Conservation (phyloP, 2,797 vertebrate species). For the Pygocentrus nattereri region DNA sequence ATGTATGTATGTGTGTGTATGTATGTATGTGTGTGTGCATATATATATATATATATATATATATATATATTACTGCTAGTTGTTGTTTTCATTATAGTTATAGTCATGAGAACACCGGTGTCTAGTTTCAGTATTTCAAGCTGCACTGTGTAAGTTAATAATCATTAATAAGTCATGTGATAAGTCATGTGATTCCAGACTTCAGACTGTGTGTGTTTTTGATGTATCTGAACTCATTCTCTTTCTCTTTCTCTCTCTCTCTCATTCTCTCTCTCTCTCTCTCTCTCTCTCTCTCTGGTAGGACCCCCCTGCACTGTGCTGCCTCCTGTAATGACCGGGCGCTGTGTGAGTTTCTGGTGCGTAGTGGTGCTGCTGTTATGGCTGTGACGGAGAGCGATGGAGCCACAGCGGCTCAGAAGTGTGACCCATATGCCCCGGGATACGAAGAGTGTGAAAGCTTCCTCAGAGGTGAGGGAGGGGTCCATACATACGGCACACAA, state of each 20-base stretch:
- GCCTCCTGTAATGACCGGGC: conserved; percentile 91
- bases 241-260: background rate
- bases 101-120: too few relatives aligned
- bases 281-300: conserved; percentile 60
- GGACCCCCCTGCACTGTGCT: conserved; percentile 91
- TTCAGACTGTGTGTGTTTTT: too few relatives aligned
- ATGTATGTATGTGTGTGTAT: conserved; percentile 13
- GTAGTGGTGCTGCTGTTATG: conserved; percentile 89
- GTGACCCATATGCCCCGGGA: conserved; percentile 86
- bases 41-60: too few relatives aligned
- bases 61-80: too few relatives aligned
- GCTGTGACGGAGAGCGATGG: conserved; percentile 87
- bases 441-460: conserved; percentile 87
- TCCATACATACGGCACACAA: too few relatives aligned
- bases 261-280: background rate
- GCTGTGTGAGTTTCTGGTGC: conserved; percentile 87
- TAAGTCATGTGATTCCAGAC: too few relatives aligned
- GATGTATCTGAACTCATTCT: background rate
- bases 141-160: too few relatives aligned
- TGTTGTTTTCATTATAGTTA: too few relatives aligned
- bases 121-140: too few relatives aligned
- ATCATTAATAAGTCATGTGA: too few relatives aligned
- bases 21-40: conserved; percentile 1
- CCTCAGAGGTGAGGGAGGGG: conserved; percentile 79
- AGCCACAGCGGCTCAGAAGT: conserved; percentile 88